Evolutionary conservation across 2,797 vertebrate species (phyloP).

Genomic region (Myotis vivesi): DNA sequence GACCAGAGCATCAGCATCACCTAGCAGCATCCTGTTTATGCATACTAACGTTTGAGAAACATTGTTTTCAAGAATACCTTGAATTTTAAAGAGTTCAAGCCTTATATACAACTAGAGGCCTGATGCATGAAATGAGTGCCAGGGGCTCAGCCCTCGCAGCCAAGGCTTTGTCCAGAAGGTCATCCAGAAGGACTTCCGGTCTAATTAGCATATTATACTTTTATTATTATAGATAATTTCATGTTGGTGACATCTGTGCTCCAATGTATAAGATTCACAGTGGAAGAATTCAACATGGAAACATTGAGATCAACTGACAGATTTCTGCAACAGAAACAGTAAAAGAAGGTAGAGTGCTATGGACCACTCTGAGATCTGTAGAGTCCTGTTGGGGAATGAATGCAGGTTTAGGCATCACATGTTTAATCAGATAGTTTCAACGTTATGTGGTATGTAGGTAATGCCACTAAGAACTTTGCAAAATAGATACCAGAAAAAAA

Average conservation of each 20-base stretch:
- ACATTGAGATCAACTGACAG: background rate
- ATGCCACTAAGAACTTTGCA: background rate
- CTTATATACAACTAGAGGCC: background rate
- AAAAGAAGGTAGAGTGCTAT: background rate
- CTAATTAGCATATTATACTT: too few relatives aligned
- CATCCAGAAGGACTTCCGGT: too few relatives aligned
- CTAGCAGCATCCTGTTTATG: background rate
- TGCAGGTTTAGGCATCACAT: background rate
- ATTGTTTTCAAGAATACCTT: background rate
- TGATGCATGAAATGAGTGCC: too few relatives aligned
- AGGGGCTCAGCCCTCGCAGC: too few relatives aligned
- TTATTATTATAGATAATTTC: background rate
- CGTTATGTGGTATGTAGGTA: background rate
- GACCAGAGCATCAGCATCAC: background rate
- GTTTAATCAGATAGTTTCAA: background rate
- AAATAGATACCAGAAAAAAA: background rate
- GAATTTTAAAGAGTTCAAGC: background rate
- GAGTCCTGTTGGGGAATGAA: background rate
- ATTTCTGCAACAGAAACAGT: background rate
- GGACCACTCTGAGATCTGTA: background rate
- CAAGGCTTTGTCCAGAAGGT: fast-evolving
- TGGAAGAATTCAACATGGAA: background rate
- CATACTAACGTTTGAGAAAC: background rate
- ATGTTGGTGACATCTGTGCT: background rate
- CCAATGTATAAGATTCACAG: background rate